Percentiles rank a stretch among this genome's conserved stretches.
Evolutionary conservation across 2,888 invertebrate species (phyloP).

Genomic region (Abrostola tripartita): DNA sequence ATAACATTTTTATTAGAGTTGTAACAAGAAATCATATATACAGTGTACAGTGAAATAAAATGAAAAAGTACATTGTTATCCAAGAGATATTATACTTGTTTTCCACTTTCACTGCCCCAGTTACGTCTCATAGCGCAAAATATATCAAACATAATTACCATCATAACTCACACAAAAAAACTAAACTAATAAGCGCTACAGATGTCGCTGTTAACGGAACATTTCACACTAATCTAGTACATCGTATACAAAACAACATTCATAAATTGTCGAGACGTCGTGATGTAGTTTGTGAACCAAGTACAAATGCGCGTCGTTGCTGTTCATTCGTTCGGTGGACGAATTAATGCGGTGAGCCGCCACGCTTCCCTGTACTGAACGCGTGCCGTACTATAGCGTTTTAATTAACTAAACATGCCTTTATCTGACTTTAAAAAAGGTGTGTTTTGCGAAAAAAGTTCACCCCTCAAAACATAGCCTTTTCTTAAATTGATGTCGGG

Average conservation of each 20-base stretch:
- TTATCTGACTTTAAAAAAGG: background rate
- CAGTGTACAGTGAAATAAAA: too few species aligned
- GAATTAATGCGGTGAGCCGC: conserved; percentile 37
- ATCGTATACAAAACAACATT: conserved; percentile 36
- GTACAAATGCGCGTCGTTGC: conserved; percentile 46
- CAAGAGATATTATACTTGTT: background rate
- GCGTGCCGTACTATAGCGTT: background rate
- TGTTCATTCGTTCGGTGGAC: conserved; percentile 41
- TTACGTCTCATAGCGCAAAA: conserved; percentile 10
- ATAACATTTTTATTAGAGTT: too few species aligned
- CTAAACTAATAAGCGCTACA: conserved; percentile 50
- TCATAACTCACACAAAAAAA: conserved; percentile 43
- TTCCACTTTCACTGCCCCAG: background rate
- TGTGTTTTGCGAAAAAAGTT: too few species aligned
- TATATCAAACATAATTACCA: conserved; percentile 25
- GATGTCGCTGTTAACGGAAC: conserved; percentile 48
- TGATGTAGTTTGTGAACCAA: conserved; percentile 39
- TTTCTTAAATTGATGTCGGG: too few species aligned
- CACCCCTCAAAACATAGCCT: too few species aligned
- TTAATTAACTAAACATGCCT: background rate
- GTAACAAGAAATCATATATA: too few species aligned
- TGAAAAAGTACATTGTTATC: background rate
- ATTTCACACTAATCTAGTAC: conserved; percentile 44
- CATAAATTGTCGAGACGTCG: conserved; percentile 39
- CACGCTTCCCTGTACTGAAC: conserved; percentile 11